A percentile compares a stretch with the other conserved stretches of the same genome.
Evolutionary conservation across 2,113 vertebrate genomes (phyloP).

Genomic region (Colossoma macropomum): DNA sequence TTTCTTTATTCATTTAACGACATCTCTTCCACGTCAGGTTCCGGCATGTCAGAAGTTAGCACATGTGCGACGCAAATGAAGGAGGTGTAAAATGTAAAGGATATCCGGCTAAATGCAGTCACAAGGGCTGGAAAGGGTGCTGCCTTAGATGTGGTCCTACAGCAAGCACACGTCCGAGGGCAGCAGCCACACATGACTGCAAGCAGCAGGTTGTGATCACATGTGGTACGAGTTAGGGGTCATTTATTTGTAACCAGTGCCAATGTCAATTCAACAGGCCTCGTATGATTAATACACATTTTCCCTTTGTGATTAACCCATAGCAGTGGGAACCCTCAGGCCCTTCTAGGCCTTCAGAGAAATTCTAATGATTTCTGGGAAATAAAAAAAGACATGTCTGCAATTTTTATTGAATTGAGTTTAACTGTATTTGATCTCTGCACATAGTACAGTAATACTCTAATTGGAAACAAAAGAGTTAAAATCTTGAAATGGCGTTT

Average conservation of each 20-base stretch:
- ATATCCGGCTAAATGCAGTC: conserved; percentile 68
- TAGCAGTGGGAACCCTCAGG: not conserved
- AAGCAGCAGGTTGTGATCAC: conserved; percentile 22
- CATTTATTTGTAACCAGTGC: conserved; percentile 21
- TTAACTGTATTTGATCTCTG: too few species aligned
- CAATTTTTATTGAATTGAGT: too few species aligned
- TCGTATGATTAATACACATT: conserved; percentile 1
- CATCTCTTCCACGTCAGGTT: conserved; percentile 10
- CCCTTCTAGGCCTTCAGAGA: too few species aligned
- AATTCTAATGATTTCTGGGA: too few species aligned
- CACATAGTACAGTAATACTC: too few species aligned
- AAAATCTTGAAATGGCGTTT: too few species aligned
- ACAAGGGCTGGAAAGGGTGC: conserved; percentile 37
- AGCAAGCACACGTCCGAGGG: conserved; percentile 11
- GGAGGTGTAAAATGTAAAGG: conserved; percentile 74
- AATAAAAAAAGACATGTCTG: too few species aligned
- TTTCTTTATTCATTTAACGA: conserved; percentile 33
- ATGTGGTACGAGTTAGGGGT: conserved; percentile 43
- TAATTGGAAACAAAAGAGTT: too few species aligned
- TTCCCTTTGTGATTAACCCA: not conserved
- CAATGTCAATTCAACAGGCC: not conserved
- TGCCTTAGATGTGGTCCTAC: conserved; percentile 53
- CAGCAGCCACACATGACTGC: conserved; percentile 13
- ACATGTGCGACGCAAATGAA: conserved; percentile 76
- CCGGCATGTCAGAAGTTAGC: conserved; percentile 45